Conservation (phyloP, 2,888 invertebrate genomes). For the Amiota communis region DNA sequence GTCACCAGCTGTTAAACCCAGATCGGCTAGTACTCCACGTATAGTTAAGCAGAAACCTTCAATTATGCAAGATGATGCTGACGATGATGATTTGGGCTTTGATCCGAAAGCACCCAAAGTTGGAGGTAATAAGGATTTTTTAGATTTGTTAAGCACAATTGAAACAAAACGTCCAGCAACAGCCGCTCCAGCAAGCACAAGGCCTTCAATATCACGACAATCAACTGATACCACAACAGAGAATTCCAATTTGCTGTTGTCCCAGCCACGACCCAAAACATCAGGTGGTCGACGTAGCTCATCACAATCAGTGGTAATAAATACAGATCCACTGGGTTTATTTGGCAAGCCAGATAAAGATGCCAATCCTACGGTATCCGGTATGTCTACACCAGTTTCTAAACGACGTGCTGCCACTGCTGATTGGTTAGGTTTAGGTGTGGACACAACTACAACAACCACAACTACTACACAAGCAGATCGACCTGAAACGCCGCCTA, state of each 20-base stretch:
- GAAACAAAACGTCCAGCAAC: conserved; percentile 62
- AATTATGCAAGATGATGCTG: conserved; percentile 46
- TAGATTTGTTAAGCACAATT: conserved; percentile 56
- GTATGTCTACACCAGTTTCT: conserved; percentile 61
- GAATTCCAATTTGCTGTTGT: conserved; percentile 56
- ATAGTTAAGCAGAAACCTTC: conserved; percentile 57
- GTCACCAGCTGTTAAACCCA: conserved; percentile 14
- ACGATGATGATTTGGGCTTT: conserved; percentile 70
- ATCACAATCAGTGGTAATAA: conserved; percentile 54
- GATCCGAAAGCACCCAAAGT: conserved; percentile 66
- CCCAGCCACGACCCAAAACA: conserved; percentile 67
- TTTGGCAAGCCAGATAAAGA: conserved; percentile 59
- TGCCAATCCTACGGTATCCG: conserved; percentile 46
- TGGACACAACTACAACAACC: conserved; percentile 49
- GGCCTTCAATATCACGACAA: conserved; percentile 68
- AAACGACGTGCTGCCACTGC: conserved; percentile 63
- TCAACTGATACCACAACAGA: conserved; percentile 72
- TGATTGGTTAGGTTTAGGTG: conserved; percentile 70
- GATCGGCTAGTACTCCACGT: conserved; percentile 56
- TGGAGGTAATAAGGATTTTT: conserved; percentile 44
- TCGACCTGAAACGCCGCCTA: conserved; percentile 41
- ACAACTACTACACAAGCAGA: conserved; percentile 38
- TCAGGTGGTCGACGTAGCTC: conserved; percentile 67
- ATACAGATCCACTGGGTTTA: conserved; percentile 61
- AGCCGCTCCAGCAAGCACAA: conserved; percentile 44